Percentiles rank a stretch among this genome's conserved stretches.
These are phyloP conservation scores for Percopsis omiscomaycus DNA, from an alignment of 2,797 vertebrate species.

Conservation along the genomic window DNA sequence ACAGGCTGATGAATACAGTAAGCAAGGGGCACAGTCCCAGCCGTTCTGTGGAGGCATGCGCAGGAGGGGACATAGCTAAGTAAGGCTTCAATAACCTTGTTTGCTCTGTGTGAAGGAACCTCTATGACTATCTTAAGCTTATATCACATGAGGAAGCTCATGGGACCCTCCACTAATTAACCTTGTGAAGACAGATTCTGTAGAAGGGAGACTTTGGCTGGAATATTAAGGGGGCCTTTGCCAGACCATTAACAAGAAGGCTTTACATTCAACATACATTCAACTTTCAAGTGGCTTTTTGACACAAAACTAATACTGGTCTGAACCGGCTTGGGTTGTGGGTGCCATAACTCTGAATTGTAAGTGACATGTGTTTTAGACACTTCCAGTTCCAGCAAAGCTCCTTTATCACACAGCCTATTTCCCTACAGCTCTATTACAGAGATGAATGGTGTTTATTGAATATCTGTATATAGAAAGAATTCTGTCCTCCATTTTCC, in stretches of 20 bases:
- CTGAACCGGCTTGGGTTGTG: constrained; percentile 48
- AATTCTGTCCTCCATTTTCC: not conserved
- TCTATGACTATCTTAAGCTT: constrained; percentile 75
- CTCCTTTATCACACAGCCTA: constrained; percentile 15
- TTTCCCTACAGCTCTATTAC: constrained; percentile 23
- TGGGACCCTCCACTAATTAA: constrained; percentile 81
- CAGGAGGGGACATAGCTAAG: constrained; percentile 60
- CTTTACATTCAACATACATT: constrained; percentile 70
- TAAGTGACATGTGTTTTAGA: constrained; percentile 56
- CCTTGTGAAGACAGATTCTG: constrained; percentile 79
- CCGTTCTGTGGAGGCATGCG: constrained; percentile 38
- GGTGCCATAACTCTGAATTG: constrained; percentile 58
- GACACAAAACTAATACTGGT: constrained; percentile 83
- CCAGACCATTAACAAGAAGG: constrained; percentile 75
- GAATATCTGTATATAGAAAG: constrained; percentile 19
- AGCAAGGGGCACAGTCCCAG: constrained; percentile 38
- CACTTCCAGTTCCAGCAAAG: constrained; percentile 1
- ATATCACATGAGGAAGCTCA: constrained; percentile 70
- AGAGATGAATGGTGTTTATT: constrained; percentile 14
- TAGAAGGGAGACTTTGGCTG: constrained; percentile 63
- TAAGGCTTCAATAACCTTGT: constrained; percentile 79
- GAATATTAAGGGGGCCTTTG: constrained; percentile 79
- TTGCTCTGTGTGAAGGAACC: constrained; percentile 69
- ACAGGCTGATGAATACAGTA: constrained; percentile 51
- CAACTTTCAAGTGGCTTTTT: constrained; percentile 79